phyloP scores from a whole-genome alignment of 1,140 invertebrate species.

The Drosophila nikananu region DNA sequence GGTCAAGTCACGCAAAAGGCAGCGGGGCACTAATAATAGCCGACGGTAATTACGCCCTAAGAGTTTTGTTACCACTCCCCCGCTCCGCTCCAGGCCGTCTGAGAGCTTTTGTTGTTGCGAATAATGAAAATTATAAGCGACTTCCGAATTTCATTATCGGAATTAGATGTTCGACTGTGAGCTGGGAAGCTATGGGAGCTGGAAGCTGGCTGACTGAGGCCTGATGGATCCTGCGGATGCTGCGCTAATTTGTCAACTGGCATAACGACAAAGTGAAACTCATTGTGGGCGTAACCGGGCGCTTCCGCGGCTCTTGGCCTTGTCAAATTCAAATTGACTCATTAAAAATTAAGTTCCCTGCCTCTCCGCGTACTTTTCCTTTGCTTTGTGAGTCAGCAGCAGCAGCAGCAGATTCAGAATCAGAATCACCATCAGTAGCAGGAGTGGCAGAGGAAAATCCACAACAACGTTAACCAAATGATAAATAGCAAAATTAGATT shows the following conservation, averaged over 20 bases:
- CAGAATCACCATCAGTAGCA: slow-evolving; percentile 12
- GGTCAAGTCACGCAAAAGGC: slow-evolving; percentile 63
- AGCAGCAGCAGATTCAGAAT: slow-evolving; percentile 20
- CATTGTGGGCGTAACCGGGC: slow-evolving; percentile 65
- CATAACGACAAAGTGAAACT: slow-evolving; percentile 71
- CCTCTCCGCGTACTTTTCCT: background rate
- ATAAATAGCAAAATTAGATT: slow-evolving; percentile 83
- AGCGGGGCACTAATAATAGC: slow-evolving; percentile 67
- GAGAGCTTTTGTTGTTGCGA: slow-evolving; percentile 58
- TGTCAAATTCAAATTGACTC: slow-evolving; percentile 84
- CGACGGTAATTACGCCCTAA: slow-evolving; percentile 66
- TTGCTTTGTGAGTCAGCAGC: slow-evolving; percentile 49
- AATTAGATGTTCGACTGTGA: slow-evolving; percentile 67
- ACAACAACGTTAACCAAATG: slow-evolving; percentile 74
- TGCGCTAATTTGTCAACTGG: slow-evolving; percentile 79
- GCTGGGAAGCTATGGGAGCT: background rate
- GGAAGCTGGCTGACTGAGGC: background rate
- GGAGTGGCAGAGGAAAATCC: slow-evolving; percentile 25
- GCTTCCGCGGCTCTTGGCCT: slow-evolving; percentile 57
- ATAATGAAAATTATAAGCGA: slow-evolving; percentile 77
- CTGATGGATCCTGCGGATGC: slow-evolving; percentile 76
- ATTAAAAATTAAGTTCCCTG: slow-evolving; percentile 80
- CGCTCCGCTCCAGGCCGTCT: slow-evolving; percentile 15
- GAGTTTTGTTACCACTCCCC: slow-evolving; percentile 52
- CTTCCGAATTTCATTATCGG: slow-evolving; percentile 83